Evolutionary conservation across 2,888 invertebrate species (phyloP), one percentile per base, ranked within the genome.

Genomic region (Unio pictorum): DNA sequence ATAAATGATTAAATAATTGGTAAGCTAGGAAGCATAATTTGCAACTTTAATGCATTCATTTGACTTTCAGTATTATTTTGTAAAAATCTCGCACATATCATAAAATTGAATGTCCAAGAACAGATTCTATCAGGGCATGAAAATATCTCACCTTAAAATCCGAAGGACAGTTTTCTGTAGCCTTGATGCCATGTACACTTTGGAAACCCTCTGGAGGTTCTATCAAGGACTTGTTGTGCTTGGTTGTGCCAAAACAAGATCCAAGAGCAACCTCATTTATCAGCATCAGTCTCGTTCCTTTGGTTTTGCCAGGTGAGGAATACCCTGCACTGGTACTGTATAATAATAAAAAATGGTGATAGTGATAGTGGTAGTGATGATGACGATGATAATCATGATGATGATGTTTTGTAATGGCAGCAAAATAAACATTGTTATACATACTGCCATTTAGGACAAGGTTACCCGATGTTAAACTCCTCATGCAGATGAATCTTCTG

Each of bases 191-290:
- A 81, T 87, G 87, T 17, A 84, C 82, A 72, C 89, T 89, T 73
- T 88, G 66, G 71, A 83, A 88, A 62, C 88, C 88, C 61, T 81
- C 76, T 56, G 89, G 89, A 62, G 89, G 80, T 7, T 70, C 74
- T 34, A 76, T 84, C 67, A 89, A 81, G 69, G 79, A 80, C 61
- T 75, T 68, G 70, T 86, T 76, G 67, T 75, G 73, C 23, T 76
- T 66, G 61, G 69, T 77, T 66, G 76, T 72, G 17, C 87, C 84
- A 68, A 77, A 74, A 64, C 76, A 79, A 34, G 68, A 72, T 6
- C 89, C 89, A 28, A 89, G 81, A 20, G 87, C 87, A 61, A 89
- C 89, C 69, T 87, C 83, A 72, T 76, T 80, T 15, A 89, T 74
- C 64, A 89, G 74, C 84, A 89, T 82, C 66, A 89, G 72, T n/a